Evolutionary conservation across 1,140 invertebrate species (phyloP), one percentile per base, ranked within the genome.

Genomic region (Rhagoletis pomonella): DNA sequence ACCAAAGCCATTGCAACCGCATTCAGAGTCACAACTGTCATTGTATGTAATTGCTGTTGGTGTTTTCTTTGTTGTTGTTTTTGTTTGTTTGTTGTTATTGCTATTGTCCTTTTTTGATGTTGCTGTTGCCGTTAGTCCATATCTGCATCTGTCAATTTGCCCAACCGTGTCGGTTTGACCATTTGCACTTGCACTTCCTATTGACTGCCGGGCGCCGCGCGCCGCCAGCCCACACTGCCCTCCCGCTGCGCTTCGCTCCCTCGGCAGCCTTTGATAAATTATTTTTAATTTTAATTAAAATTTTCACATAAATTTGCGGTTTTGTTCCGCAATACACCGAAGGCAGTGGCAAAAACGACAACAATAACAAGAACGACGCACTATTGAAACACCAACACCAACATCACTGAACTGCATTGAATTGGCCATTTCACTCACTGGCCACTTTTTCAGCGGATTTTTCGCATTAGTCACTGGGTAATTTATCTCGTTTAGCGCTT

Each of bases 281-380:
- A 81, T 81, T 81, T 81, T 81, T 81, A 81, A 81, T 81, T 81
- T 81, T 55, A 81, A 81, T 81, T 81, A 81, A 81, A 81, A 81
- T 81, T 81, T 81, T 81, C 73, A 81, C 73, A 81, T 81, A 81
- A 81, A 81, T 81, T 81, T 81, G 73, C 73, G 73, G 73, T 81
- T 81, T 81, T 39, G 47, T 55, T n/a, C 73, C 73, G 19, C 47
- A 81, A 81, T 50, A 67, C 29, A 81, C 42, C 50, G 19, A 47
- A 5, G 19, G 4, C 69, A 47, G 69, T 73, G 17, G 42, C 69
- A 81, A 81, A 17, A 55, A 5, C 17, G 1, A 47, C 47, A 77
- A n/a, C 17, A 77, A 69, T 55, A 55, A 5, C 60, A 62, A 62
- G 9, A 62, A 9, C 12, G 14, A 62, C 14, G 14, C 17, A 29